These are phyloP conservation scores for Thalassophryne amazonica DNA, from an alignment of 2,797 vertebrate genomes.

Conservation along the genomic window DNA sequence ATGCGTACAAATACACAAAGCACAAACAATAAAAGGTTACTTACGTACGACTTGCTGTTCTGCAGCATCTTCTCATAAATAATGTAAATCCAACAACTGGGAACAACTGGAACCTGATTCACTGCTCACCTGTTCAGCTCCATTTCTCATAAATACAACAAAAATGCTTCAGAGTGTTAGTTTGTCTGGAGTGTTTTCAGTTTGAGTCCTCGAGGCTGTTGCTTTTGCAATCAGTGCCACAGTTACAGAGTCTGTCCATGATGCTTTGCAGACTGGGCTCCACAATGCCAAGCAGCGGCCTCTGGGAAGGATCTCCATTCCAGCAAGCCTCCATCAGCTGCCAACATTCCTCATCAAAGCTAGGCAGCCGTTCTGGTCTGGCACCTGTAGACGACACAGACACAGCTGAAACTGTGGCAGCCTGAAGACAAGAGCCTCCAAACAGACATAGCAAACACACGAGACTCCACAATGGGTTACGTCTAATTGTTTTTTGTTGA, in stretches of 20 bases:
- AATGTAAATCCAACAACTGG: constrained; percentile 55
- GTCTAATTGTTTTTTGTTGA: too few species aligned
- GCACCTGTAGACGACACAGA: constrained; percentile 74
- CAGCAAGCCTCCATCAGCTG: constrained; percentile 99
- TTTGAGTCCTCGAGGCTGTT: constrained; percentile 89
- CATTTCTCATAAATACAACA: constrained; percentile 56
- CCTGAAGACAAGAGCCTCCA: neutral
- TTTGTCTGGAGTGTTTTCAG: constrained; percentile 74
- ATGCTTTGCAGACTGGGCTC: constrained; percentile 93
- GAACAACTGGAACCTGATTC: constrained; percentile 28
- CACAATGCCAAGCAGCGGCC: constrained; percentile 93
- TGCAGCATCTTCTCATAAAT: constrained; percentile 71
- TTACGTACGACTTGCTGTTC: constrained; percentile 45
- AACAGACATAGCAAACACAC: too few species aligned
- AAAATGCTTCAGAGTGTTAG: constrained; percentile 27
- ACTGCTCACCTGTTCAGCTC: constrained; percentile 8
- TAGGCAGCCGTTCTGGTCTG: constrained; percentile 86
- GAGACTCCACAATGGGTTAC: too few species aligned
- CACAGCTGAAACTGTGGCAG: neutral
- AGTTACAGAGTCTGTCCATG: constrained; percentile 88
- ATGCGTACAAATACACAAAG: constrained; percentile 70
- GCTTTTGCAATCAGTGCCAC: constrained; percentile 69
- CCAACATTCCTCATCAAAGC: constrained; percentile 97
- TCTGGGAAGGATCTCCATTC: constrained; percentile 90
- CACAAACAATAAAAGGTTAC: constrained; percentile 66